Base-by-base conservation (phyloP, 2,888 invertebrate species). In the Acleris literana region DNA sequence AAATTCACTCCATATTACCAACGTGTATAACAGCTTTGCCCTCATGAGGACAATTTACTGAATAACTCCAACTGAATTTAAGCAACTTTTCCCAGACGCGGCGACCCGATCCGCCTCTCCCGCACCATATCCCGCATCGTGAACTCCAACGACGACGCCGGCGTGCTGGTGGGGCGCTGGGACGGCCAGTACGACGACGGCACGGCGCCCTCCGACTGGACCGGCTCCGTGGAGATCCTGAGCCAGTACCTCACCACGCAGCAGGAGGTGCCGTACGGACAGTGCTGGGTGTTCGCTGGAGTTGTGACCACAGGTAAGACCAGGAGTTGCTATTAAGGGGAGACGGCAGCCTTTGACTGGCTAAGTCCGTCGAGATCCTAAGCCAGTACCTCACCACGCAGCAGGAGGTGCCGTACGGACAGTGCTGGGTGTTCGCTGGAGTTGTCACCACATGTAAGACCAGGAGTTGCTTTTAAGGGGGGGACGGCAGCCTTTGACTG, bases 241-340 rank as follows among this genome's bases (percentile, higher is more conserved):
- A 94, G 95, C 63, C 90, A 96, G 80, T 97, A 95, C 86, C 81
- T 94, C 71, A 94, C 93, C 81, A 95, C 92, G 0, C 93, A 93
- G 69, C 86, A 93, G 52, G 94, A 95, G 6, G 97, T 97, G 9
- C 93, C 93, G 18, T 97, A 96, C 76, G 97, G 97, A 4, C 97
- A 97, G 80, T 97, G 97, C 82, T 97, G 97, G 97, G 97, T 97
- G 2, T 97, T 97, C 79, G 95, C 97, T 39, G 97, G 96, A 0
- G 95, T 97, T 16, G 94, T 95, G 1, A 96, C 96, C n/a, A 95
- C 97, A 71, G 93, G 96, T 96, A 82, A 83, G 83, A 39, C 39
- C 39, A 39, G 33, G 33, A 39, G 33, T 9, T 39, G 33, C 25
- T 39, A 3, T 39, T 13, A 39, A 1, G 29, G 3, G 25, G 25